Conservation (phyloP, 2,797 vertebrate species). For the Sarcophilus harrisii region DNA sequence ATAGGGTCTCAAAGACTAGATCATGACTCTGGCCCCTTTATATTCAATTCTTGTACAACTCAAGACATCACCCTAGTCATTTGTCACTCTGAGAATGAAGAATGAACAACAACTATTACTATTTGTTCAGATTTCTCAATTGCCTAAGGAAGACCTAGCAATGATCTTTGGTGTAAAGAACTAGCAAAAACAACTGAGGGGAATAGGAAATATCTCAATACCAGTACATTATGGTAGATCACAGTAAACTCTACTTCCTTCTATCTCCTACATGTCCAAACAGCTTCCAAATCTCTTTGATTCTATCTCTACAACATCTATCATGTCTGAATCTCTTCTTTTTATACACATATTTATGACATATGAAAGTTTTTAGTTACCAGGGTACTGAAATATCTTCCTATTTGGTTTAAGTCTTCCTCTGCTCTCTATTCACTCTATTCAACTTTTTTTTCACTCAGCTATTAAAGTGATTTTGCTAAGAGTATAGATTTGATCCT, state of each 20-base stretch:
- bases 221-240: neutral
- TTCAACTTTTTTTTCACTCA: neutral
- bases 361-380: neutral
- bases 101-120: neutral
- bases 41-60: too few relatives aligned
- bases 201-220: neutral
- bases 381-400: neutral
- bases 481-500: neutral
- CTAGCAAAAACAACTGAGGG: neutral
- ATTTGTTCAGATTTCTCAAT: neutral
- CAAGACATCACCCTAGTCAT: too few relatives aligned
- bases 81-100: neutral
- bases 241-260: neutral
- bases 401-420: too few relatives aligned
- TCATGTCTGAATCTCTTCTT: neutral
- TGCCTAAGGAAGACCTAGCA: neutral
- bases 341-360: too few relatives aligned
- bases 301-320: neutral
- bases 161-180: neutral
- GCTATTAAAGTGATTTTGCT: neutral
- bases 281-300: neutral
- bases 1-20: too few relatives aligned
- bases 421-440: neutral
- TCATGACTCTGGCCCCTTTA: too few relatives aligned
- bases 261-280: neutral